Percentiles rank a stretch among this genome's conserved stretches.
Conservation (phyloP, 2,797 vertebrate genomes). For the Danio jaintianensis region DNA sequence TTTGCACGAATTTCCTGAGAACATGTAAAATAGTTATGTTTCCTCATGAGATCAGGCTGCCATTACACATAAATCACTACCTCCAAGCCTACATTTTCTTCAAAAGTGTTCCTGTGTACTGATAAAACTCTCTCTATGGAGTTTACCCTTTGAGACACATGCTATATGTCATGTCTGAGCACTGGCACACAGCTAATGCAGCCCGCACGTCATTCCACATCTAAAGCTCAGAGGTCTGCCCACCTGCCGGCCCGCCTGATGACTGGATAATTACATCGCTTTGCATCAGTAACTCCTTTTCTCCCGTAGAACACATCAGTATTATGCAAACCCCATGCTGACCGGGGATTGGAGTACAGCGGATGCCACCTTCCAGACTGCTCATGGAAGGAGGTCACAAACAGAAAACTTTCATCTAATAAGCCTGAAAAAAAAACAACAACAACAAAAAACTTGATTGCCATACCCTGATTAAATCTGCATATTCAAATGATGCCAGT, state of each 20-base stretch:
- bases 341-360: background rate
- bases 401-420: conserved; percentile 21
- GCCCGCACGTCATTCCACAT: conserved; percentile 26
- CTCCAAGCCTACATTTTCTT: background rate
- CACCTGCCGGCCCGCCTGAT: conserved; percentile 34
- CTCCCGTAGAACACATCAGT: conserved; percentile 22
- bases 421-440: background rate
- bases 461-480: conserved; percentile 28
- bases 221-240: conserved; percentile 26
- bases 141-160: background rate
- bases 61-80: too few species aligned
- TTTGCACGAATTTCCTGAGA: too few species aligned
- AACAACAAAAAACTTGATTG: conserved; percentile 31
- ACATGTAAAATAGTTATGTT: too few species aligned
- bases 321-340: conserved; percentile 39
- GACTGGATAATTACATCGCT: conserved; percentile 45
- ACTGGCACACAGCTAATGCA: conserved; percentile 1
- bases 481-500: conserved; percentile 28
- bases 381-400: conserved; percentile 28
- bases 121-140: too few species aligned
- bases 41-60: too few species aligned
- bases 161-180: conserved; percentile 12
- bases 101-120: background rate
- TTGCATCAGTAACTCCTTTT: conserved; percentile 29
- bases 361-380: background rate